Base-by-base conservation (phyloP, 2,888 invertebrate genomes). In the Lasioglossum pauxillum region DNA sequence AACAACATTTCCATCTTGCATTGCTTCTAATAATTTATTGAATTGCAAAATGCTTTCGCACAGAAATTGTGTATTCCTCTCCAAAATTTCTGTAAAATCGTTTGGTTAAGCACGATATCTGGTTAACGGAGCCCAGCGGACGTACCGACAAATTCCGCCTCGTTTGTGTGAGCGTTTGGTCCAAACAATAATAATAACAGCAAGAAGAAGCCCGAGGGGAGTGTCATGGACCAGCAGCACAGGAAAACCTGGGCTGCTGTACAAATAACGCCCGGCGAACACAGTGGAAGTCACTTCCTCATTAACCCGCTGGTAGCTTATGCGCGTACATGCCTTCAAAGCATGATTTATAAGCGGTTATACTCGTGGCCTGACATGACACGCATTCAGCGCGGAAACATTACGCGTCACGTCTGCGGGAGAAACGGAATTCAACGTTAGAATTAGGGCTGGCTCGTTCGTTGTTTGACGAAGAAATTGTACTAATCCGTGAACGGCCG, bases 271-370 rank as follows among this genome's bases (percentile, higher is more conserved):
- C n/a, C 23, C 53, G 74, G 67, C 64, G 77, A 67, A 71, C 84
- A 81, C 82, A 82, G 76, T 84, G 78, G 46, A 75, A 83, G 79
- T 87, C 80, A 85, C 82, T 88, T 90, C 88, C 87, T 88, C 84
- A 87, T 89, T 88, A 90, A 71, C 35, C 64, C 78, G 69, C 75
- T 64, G 19, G 57, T 53, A 73, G 73, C 10, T 74, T 49, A 38
- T 53, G 76, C 79, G 76, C 71, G 14, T 85, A 69, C 76, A 79
- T 41, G 72, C 75, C 35, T 73, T 76, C 82, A 74, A 85, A 86
- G 78, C 78, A 78, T 82, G 86, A 85, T 85, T 86, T 85, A 78
- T 85, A 78, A 53, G 49, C 57, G 72, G 69, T 60, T 79, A 35
- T 46, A 75, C 73, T 19, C 44, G 57, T 57, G 82, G 67, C n/a